Base-by-base conservation (phyloP, 2,113 vertebrate genomes). In the Balaenoptera acutorostrata region DNA sequence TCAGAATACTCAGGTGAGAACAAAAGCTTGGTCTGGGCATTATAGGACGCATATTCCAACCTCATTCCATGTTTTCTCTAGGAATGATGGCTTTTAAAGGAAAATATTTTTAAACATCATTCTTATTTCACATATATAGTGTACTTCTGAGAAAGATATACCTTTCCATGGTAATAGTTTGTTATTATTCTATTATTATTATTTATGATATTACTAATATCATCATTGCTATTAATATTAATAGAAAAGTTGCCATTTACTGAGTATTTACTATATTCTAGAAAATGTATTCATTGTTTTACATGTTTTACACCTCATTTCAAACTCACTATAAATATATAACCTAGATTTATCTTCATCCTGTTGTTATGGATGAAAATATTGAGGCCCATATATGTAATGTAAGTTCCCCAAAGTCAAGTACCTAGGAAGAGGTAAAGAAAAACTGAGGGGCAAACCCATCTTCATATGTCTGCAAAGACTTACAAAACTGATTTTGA, bases 1-100 rank as follows among this genome's bases (percentile, higher is more conserved):
- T 96, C 83, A 96, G 33, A 95, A 91, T 66, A 72, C 87, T 89
- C 92, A 93, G 88, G 92, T 75, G 57, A 96, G 87, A 95, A 87
- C 97, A 95, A 96, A 93, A 93, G 66, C 78, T 75, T 61, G 57
- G 27, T 71, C 33, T 33, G n/a, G n/a, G 36, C 36, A 6, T 39
- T 29, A 44, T 6, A 57, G 12, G 3, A 69, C 55, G 25, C 36
- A 2, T 5, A 52, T 20, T 33, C 9, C 29, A n/a, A 8, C 8
- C 23, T 71, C 8, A 39, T 4, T 33, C 41, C 68, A 8, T 6
- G 13, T 57, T 46, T 71, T 72, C 72, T 59, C 25, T 49, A 49
- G 25, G 61, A 25, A 71, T 31, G 17, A 55, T 27, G 82, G 5
- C 23, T 95, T 77, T n/a, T 44, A 81, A 72, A 93, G 18, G 52